Evolutionary conservation across 2,888 invertebrate genomes (phyloP).

Genomic region (Sepiola atlantica): DNA sequence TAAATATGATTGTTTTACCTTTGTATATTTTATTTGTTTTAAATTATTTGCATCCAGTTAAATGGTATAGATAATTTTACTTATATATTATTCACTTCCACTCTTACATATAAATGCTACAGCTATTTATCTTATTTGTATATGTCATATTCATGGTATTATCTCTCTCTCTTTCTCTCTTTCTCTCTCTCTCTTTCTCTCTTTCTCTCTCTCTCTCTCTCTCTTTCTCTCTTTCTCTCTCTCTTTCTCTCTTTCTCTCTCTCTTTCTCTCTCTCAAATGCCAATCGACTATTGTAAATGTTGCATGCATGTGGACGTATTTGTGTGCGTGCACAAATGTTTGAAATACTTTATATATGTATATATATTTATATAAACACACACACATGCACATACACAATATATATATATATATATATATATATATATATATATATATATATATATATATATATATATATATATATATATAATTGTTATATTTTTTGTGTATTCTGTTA

Average conservation of each 20-base stretch:
- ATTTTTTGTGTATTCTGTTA: neutral
- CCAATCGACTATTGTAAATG: neutral
- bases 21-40: too few relatives aligned
- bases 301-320: neutral
- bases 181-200: too few relatives aligned
- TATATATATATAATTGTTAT: neutral
- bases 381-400: too few relatives aligned
- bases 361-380: neutral
- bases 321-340: neutral
- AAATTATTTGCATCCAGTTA: too few relatives aligned
- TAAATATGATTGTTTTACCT: too few relatives aligned
- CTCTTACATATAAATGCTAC: too few relatives aligned
- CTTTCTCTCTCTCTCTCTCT: neutral
- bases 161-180: neutral
- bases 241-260: neutral
- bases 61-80: too few relatives aligned
- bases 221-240: neutral
- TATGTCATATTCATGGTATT: neutral
- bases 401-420: too few relatives aligned
- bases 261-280: neutral
- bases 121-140: too few relatives aligned
- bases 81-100: too few relatives aligned
- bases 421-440: neutral
- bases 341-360: neutral
- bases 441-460: neutral